Conservation (phyloP, 2,113 vertebrate species). For the Tachycineta bicolor region DNA sequence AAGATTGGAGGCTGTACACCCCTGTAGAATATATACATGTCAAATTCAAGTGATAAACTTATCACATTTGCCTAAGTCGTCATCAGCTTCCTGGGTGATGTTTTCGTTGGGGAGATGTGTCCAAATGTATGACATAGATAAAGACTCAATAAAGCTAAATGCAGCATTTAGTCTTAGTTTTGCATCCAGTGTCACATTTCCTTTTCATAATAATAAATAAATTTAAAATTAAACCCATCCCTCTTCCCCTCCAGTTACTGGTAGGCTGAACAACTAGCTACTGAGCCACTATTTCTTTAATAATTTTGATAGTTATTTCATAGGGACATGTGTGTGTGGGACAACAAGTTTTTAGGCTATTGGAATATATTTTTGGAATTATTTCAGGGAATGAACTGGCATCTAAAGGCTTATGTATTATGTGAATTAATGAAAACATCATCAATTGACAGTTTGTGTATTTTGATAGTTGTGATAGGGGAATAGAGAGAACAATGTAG, state of each 20-base stretch:
- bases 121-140: neutral
- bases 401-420: neutral
- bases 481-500: neutral
- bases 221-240: neutral
- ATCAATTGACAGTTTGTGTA: neutral
- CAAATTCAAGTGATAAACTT: neutral
- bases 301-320: neutral
- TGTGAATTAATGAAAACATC: neutral
- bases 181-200: neutral
- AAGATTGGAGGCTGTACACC: neutral
- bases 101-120: neutral
- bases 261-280: neutral
- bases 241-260: neutral
- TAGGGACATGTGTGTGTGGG: fast-evolving
- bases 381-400: neutral
- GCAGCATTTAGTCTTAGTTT: neutral
- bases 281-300: neutral
- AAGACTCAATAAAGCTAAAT: neutral
- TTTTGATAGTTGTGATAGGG: neutral
- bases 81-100: neutral
- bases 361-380: neutral
- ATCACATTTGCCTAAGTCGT: neutral
- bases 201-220: neutral
- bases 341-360: neutral
- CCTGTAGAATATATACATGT: neutral